Evolutionary conservation across 1,140 invertebrate genomes (phyloP).

Genomic region (Danaus plexippus): DNA sequence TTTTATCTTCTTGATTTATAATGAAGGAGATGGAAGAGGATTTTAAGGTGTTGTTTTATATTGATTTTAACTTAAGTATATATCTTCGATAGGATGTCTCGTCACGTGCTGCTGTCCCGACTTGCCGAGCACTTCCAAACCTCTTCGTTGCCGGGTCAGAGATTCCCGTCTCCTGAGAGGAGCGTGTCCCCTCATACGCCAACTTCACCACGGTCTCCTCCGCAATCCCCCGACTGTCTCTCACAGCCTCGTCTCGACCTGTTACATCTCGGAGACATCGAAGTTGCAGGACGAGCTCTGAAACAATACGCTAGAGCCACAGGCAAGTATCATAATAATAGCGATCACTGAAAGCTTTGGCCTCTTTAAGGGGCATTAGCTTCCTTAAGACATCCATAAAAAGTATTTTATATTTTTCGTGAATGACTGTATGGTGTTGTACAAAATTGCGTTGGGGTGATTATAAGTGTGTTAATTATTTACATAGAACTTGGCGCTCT

Average conservation of each 20-base stretch:
- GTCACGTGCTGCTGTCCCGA: constrained; percentile 58
- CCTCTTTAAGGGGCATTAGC: too few species aligned
- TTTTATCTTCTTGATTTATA: too few species aligned
- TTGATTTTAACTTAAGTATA: neutral
- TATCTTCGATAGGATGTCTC: constrained; percentile 45
- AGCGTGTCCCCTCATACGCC: constrained; percentile 44
- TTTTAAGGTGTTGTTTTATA: too few species aligned
- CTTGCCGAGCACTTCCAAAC: constrained; percentile 61
- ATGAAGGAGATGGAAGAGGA: too few species aligned
- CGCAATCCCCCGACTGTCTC: constrained; percentile 47
- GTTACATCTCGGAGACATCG: constrained; percentile 54
- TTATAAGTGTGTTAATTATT: constrained; percentile 9
- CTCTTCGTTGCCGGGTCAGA: constrained; percentile 47
- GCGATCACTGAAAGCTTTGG: too few species aligned
- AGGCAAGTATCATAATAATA: constrained; percentile 26
- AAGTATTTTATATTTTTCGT: too few species aligned
- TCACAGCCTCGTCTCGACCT: constrained; percentile 42
- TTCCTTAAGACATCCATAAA: too few species aligned
- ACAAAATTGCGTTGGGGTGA: constrained; percentile 5
- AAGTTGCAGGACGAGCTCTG: constrained; percentile 55
- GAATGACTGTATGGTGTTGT: too few species aligned
- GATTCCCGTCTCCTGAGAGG: constrained; percentile 55
- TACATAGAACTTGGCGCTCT: constrained; percentile 53
- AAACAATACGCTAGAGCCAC: constrained; percentile 63
- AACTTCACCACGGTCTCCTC: constrained; percentile 41